Conservation (phyloP, 1,140 invertebrate species). For the Oppia nitens region DNA sequence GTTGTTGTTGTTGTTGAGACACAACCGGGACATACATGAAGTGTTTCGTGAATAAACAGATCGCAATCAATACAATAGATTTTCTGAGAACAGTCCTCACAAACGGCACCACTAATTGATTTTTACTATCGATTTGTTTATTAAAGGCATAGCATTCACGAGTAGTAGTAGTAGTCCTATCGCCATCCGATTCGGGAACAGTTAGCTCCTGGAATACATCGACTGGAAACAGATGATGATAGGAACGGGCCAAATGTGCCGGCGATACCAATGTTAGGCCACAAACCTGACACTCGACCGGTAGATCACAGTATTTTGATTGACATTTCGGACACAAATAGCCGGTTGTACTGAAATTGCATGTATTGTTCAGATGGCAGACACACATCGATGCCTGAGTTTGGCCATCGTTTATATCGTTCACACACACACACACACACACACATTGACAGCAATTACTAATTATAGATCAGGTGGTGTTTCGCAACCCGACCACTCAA, state of each 20-base stretch:
- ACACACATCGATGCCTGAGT: slow-evolving; percentile 34
- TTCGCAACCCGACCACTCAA: no score
- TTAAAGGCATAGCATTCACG: slow-evolving; percentile 11
- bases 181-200: not conserved
- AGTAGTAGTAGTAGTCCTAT: no score
- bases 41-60: slow-evolving; percentile 73
- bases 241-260: slow-evolving; percentile 86
- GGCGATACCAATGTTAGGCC: slow-evolving; percentile 88
- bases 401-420: slow-evolving; percentile 28
- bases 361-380: slow-evolving; percentile 14
- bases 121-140: slow-evolving; percentile 7
- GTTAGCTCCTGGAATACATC: slow-evolving; percentile 52
- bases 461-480: no score
- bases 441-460: no score
- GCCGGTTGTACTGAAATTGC: slow-evolving; percentile 32
- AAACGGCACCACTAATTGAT: slow-evolving; percentile 31
- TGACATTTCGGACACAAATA: slow-evolving; percentile 92
- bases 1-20: slow-evolving; percentile 23
- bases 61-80: slow-evolving; percentile 87
- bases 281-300: slow-evolving; percentile 87
- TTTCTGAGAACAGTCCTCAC: slow-evolving; percentile 54
- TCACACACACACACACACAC: no score
- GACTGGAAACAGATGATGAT: slow-evolving; percentile 89
- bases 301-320: slow-evolving; percentile 93
- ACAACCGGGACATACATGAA: slow-evolving; percentile 90